A percentile compares a stretch with the other conserved stretches of the same genome.
phyloP scores from a whole-genome alignment of 2,888 invertebrate species.

The Carabus problematicus region DNA sequence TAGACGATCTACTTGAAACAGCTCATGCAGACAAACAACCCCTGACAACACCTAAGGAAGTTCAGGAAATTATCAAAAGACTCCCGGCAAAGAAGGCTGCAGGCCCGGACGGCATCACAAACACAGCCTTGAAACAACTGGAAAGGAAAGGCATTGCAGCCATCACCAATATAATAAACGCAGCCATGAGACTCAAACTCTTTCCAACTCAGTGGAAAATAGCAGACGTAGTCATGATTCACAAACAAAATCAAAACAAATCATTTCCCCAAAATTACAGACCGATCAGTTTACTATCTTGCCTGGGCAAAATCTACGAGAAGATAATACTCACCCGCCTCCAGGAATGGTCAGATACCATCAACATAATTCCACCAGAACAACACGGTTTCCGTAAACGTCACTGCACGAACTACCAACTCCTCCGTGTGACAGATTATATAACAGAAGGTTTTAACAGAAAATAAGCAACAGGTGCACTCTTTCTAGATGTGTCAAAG shows the following conservation, averaged over 20 bases:
- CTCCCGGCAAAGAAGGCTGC: not conserved
- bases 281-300: slow-evolving; percentile 49
- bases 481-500: slow-evolving; percentile 8
- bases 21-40: too few relatives aligned
- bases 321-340: slow-evolving; percentile 30
- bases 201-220: not conserved
- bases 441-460: not conserved
- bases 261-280: slow-evolving; percentile 12
- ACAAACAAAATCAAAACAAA: not conserved
- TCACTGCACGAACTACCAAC: slow-evolving; percentile 6
- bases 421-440: slow-evolving; percentile 2
- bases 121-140: not conserved
- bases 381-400: slow-evolving; percentile 3
- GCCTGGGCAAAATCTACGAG: slow-evolving; percentile 45
- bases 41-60: too few relatives aligned
- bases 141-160: not conserved
- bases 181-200: not conserved
- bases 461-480: not conserved
- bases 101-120: too few relatives aligned
- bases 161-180: slow-evolving; percentile 9
- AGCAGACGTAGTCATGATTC: too few relatives aligned
- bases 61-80: not conserved
- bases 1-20: too few relatives aligned
- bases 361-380: not conserved
- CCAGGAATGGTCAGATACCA: not conserved